These are phyloP conservation scores for Heliconius himera DNA, from an alignment of 1,140 invertebrate species.

Conservation along the genomic window DNA sequence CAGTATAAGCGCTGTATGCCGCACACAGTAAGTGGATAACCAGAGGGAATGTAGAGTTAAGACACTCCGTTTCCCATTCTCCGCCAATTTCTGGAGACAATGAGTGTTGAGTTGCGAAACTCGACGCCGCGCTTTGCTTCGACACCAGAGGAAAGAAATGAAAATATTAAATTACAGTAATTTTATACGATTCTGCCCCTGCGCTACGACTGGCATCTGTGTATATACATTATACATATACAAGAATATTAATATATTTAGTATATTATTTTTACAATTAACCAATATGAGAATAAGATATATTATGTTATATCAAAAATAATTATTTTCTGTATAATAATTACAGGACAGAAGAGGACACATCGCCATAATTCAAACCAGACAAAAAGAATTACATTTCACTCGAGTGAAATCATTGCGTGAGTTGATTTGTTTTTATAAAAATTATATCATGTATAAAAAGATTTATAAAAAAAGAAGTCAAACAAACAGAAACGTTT, in stretches of 20 bases:
- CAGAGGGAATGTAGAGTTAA: too few relatives aligned
- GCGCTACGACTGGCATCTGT: not conserved
- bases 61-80: too few relatives aligned
- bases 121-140: too few relatives aligned
- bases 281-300: not conserved
- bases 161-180: too few relatives aligned
- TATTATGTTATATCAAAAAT: not conserved
- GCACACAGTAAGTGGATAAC: too few relatives aligned
- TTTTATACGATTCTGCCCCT: too few relatives aligned
- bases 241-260: not conserved
- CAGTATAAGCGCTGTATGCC: too few relatives aligned
- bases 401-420: slow-evolving; percentile 22
- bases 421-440: slow-evolving; percentile 23
- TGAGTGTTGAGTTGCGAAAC: too few relatives aligned
- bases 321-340: not conserved
- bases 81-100: too few relatives aligned
- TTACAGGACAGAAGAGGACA: not conserved
- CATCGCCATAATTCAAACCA: not conserved
- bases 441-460: not conserved
- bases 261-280: not conserved
- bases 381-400: slow-evolving; percentile 17
- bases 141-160: too few relatives aligned
- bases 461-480: slow-evolving; percentile 29
- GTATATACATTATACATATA: not conserved
- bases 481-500: slow-evolving; percentile 26